Percentiles rank a stretch among this genome's conserved stretches.
Conservation (phyloP, 2,888 invertebrate genomes). For the Lissocephala sabroskyi region DNA sequence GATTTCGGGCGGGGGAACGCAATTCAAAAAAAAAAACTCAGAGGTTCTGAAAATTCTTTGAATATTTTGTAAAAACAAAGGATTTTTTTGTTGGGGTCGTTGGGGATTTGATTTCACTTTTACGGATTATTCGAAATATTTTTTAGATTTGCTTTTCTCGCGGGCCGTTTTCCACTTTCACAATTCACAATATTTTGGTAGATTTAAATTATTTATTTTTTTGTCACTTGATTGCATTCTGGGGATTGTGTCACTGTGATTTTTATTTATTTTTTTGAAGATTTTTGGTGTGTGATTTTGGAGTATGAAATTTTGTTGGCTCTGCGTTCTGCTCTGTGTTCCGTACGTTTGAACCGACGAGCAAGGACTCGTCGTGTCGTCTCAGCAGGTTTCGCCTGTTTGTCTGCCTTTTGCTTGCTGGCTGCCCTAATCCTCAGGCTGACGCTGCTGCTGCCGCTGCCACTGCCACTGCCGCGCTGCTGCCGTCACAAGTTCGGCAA, state of each 20-base stretch:
- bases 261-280: constrained; percentile 21
- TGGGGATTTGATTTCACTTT: too few species aligned
- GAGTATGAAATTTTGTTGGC: constrained; percentile 27
- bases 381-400: constrained; percentile 70
- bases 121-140: too few species aligned
- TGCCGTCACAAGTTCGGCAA: constrained; percentile 21
- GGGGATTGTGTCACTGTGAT: not conserved
- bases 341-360: constrained; percentile 70
- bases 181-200: constrained; percentile 34
- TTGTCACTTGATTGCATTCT: not conserved
- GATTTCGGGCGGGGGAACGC: too few species aligned
- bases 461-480: constrained; percentile 14
- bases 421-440: constrained; percentile 6
- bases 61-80: too few species aligned
- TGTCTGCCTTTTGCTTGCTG: constrained; percentile 68
- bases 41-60: too few species aligned
- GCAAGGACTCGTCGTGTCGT: constrained; percentile 71
- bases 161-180: constrained; percentile 14
- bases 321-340: constrained; percentile 37
- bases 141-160: constrained; percentile 14
- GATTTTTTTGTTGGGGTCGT: too few species aligned
- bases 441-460: constrained; percentile 29
- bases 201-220: constrained; percentile 18
- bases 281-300: constrained; percentile 21
- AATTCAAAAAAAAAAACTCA: too few species aligned